A percentile compares a stretch with the other conserved stretches of the same genome.
These are phyloP conservation scores for Pseudomyrmex pallidus DNA, from an alignment of 1,140 invertebrate genomes.

Conservation along the genomic window DNA sequence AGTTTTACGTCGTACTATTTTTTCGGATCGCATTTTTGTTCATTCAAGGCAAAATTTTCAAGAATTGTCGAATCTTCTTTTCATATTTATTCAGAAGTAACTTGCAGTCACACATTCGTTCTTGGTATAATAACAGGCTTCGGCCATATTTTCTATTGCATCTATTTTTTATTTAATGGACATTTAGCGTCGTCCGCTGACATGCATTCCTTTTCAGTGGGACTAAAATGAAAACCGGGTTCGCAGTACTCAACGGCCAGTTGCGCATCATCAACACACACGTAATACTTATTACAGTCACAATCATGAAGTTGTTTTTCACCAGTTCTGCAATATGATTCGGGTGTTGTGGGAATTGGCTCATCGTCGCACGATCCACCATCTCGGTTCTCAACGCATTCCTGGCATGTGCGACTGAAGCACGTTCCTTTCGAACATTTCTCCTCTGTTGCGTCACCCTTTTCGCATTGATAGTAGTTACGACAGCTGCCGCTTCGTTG, in stretches of 20 bases:
- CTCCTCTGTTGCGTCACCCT: not conserved
- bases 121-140: not conserved
- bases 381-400: not conserved
- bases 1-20: not conserved
- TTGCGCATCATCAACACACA: not conserved
- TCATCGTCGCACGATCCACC: not conserved
- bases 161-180: no score
- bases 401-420: constrained; percentile 39
- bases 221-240: not conserved
- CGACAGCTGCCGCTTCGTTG: not conserved
- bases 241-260: not conserved
- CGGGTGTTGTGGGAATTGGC: no score
- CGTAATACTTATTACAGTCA: not conserved
- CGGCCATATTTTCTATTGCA: not conserved
- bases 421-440: not conserved
- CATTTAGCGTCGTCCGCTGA: not conserved
- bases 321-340: not conserved
- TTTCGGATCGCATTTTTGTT: not conserved
- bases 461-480: not conserved
- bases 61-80: not conserved
- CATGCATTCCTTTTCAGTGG: fast-evolving
- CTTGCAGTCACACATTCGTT: not conserved
- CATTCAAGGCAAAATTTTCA: not conserved
- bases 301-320: not conserved
- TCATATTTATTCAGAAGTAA: not conserved